Percentiles rank a stretch among this genome's conserved stretches.
Evolutionary conservation across 2,888 invertebrate genomes (phyloP).

Genomic region (Drosophila falleni): DNA sequence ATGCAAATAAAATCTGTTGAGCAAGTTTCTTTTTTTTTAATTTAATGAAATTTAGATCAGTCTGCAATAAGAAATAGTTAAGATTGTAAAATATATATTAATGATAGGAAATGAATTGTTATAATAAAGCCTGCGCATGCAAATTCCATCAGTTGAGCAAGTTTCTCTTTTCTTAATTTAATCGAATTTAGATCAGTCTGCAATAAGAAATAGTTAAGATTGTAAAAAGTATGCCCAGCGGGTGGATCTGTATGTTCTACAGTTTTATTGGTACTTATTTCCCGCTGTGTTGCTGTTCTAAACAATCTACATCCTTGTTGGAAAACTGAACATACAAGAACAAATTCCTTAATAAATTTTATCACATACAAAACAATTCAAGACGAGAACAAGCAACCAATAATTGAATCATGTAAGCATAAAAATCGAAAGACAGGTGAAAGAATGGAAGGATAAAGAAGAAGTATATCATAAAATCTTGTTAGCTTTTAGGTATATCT

Average conservation of each 20-base stretch:
- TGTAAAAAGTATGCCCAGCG: not conserved
- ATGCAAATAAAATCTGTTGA: slow-evolving; percentile 48
- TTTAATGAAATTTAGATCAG: slow-evolving; percentile 1
- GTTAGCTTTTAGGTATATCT: no score
- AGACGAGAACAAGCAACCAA: not conserved
- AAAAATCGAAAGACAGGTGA: not conserved
- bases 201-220: not conserved
- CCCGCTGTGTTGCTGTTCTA: slow-evolving; percentile 10
- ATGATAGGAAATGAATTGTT: slow-evolving; percentile 71
- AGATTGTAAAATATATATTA: slow-evolving; percentile 21
- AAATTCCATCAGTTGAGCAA: slow-evolving; percentile 30
- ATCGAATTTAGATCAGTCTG: slow-evolving; percentile 1
- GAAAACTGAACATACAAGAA: not conserved
- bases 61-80: not conserved
- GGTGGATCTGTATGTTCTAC: slow-evolving; percentile 6
- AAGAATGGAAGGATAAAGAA: not conserved
- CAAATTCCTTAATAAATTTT: slow-evolving; percentile 1
- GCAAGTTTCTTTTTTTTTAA: not conserved
- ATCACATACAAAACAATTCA: not conserved
- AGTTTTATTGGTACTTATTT: slow-evolving; percentile 17
- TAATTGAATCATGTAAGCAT: slow-evolving; percentile 5
- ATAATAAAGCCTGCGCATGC: slow-evolving; percentile 38
- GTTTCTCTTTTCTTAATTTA: not conserved
- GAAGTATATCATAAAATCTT: not conserved
- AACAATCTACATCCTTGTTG: slow-evolving; percentile 4